Evolutionary conservation across 2,797 vertebrate genomes (phyloP), one percentile per base, ranked within the genome.

Genomic region (Eupleurogrammus muticus): DNA sequence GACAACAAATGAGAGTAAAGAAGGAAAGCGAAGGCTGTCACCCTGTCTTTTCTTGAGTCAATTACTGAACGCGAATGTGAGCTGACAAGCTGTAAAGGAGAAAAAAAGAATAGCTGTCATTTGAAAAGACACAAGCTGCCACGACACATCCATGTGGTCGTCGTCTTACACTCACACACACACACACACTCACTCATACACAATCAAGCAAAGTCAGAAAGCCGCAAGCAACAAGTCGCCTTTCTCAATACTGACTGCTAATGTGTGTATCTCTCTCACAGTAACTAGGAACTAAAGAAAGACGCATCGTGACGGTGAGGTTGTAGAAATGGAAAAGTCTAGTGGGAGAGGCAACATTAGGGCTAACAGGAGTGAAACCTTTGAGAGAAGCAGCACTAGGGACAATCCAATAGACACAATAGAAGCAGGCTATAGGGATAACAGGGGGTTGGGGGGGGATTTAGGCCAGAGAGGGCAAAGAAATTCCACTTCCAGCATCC

Each of bases 251-350:
- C 12, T 46, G 50, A 44, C 5, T 54, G 24, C 57, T 76, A 49
- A 66, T 74, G 24, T 3, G 14, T n/a, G 50, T 10, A 0, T 70
- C 40, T 53, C 36, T 79, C 62, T 24, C 48, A 10, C 19, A 52
- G 72, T 28, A 28, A 28, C 28, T 28, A 28, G 28, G 28, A 70
- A 67, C 55, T 13, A 10, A 75, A 77, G 67, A 50, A n/a, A 12
- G 48, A 70, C 66, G 70, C 20, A 17, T 1, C 63, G 67, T 59
- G 59, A 32, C 66, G 58, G 65, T 53, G 52, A 60, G 54, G 70
- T 67, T 40, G 49, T 47, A 69, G 58, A 47, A 65, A 83, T 52
- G 52, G 66, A 60, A 65, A 86, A 70, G 67, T 79, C 38, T 16
- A 42, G 14, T 42, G 14, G 14, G 14, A 53, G 10, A 50, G 65